Conservation (phyloP, 2,888 invertebrate genomes). For the Hirtodrosophila histrioides region DNA sequence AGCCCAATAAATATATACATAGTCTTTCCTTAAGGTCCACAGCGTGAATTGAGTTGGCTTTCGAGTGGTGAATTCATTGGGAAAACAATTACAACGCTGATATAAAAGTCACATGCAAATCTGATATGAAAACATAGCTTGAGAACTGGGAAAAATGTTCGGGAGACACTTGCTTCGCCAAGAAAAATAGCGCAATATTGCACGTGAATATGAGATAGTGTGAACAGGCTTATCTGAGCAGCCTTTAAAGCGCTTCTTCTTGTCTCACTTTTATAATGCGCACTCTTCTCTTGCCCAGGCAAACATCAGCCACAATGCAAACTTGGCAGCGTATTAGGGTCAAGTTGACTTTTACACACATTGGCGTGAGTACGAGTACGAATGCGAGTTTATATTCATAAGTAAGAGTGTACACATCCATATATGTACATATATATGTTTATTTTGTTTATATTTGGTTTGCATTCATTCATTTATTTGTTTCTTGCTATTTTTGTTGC, state of each 20-base stretch:
- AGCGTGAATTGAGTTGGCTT: too few species aligned
- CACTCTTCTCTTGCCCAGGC: slow-evolving; percentile 21
- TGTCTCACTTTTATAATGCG: slow-evolving; percentile 25
- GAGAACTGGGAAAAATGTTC: too few species aligned
- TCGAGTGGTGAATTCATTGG: too few species aligned
- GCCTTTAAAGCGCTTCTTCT: slow-evolving; percentile 24
- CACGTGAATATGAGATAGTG: too few species aligned
- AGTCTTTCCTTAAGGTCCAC: too few species aligned
- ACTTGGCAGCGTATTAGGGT: slow-evolving; percentile 56
- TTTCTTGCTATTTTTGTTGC: slow-evolving; percentile 14
- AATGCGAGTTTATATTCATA: slow-evolving; percentile 1
- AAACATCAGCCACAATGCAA: slow-evolving; percentile 24
- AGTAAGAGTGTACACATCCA: not conserved
- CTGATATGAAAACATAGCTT: too few species aligned
- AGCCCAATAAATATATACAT: too few species aligned
- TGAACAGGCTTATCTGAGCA: slow-evolving; percentile 42
- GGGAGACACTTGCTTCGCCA: too few species aligned
- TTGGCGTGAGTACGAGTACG: not conserved
- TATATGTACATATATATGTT: slow-evolving; percentile 18
- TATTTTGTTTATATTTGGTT: slow-evolving; percentile 40
- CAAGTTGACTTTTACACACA: slow-evolving; percentile 54
- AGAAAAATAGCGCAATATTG: too few species aligned
- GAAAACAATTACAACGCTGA: too few species aligned
- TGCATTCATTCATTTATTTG: slow-evolving; percentile 8
- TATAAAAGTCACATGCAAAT: too few species aligned